Percentiles rank a stretch among this genome's conserved stretches.
Conservation (phyloP, 92 coral and sea anemone genomes). For the Meandrina meandrites region DNA sequence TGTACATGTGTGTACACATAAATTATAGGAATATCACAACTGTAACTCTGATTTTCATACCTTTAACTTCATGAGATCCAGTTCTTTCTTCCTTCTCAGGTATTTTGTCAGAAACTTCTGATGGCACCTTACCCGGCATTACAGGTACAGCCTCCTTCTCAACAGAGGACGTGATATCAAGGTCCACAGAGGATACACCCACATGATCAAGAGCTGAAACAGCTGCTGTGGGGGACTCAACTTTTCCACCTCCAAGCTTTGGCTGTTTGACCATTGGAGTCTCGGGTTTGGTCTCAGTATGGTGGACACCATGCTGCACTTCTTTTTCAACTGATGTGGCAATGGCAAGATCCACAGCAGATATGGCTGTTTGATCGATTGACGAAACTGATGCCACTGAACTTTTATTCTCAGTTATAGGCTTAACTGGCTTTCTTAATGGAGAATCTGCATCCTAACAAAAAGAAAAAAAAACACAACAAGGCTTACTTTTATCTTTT, state of each 20-base stretch:
- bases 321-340: slow-evolving; percentile 83
- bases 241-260: slow-evolving; percentile 34
- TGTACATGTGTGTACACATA: too few species aligned
- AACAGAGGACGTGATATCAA: slow-evolving; percentile 54
- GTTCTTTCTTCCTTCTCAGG: background rate
- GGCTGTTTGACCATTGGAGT: slow-evolving; percentile 22
- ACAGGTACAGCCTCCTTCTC: slow-evolving; percentile 47
- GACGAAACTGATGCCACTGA: slow-evolving; percentile 86
- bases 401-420: slow-evolving; percentile 3
- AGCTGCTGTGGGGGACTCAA: slow-evolving; percentile 38
- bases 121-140: background rate
- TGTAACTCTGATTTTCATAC: background rate
- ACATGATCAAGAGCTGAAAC: slow-evolving; percentile 76
- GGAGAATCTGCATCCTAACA: slow-evolving; percentile 25
- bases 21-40: too few species aligned
- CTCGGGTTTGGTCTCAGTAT: slow-evolving; percentile 15
- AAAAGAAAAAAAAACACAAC: background rate
- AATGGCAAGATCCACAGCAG: slow-evolving; percentile 93
- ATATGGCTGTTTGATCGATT: slow-evolving; percentile 80
- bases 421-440: slow-evolving; percentile 15
- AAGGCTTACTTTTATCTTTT: background rate
- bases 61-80: slow-evolving; percentile 17
- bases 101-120: background rate
- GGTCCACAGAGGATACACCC: slow-evolving; percentile 75
- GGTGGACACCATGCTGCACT: slow-evolving; percentile 40